Conservation (phyloP, 2,888 invertebrate genomes). For the Apamea crenata region DNA sequence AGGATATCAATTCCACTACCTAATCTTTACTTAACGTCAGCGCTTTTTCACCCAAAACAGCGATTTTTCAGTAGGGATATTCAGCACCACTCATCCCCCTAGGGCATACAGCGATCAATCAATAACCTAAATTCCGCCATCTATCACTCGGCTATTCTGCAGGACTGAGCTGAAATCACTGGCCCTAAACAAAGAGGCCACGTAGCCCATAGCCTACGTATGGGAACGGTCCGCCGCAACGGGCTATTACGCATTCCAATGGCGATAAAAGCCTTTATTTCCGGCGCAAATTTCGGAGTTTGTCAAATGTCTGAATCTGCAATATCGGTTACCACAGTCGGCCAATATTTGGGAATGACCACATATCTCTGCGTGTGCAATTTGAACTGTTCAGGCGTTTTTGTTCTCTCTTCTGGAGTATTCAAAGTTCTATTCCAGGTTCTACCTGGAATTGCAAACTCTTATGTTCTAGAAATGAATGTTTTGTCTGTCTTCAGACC, state of each 20-base stretch:
- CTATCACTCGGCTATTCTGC: constrained; percentile 55
- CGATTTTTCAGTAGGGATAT: constrained; percentile 15
- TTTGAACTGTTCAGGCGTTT: neutral
- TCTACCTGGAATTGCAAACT: neutral
- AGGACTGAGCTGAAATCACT: constrained; percentile 51
- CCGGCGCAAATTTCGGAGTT: constrained; percentile 51
- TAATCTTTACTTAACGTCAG: neutral
- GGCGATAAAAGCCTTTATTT: constrained; percentile 66
- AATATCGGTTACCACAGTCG: constrained; percentile 48
- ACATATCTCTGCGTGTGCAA: constrained; percentile 14
- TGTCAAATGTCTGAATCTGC: constrained; percentile 52
- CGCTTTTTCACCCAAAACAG: neutral
- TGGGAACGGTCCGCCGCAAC: constrained; percentile 44
- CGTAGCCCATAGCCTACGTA: constrained; percentile 45
- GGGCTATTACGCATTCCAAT: constrained; percentile 63
- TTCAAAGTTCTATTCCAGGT: neutral
- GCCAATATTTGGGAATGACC: constrained; percentile 35
- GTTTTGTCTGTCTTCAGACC: neutral
- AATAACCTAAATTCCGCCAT: constrained; percentile 58
- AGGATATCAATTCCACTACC: neutral
- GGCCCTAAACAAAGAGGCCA: constrained; percentile 56
- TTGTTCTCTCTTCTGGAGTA: neutral
- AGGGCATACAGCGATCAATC: constrained; percentile 59
- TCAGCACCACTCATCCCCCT: constrained; percentile 28
- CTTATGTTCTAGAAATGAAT: constrained; percentile 1